Percentiles rank a stretch among this genome's conserved stretches.
phyloP scores from a whole-genome alignment of 2,113 vertebrate genomes.

The Arothron firmamentum region DNA sequence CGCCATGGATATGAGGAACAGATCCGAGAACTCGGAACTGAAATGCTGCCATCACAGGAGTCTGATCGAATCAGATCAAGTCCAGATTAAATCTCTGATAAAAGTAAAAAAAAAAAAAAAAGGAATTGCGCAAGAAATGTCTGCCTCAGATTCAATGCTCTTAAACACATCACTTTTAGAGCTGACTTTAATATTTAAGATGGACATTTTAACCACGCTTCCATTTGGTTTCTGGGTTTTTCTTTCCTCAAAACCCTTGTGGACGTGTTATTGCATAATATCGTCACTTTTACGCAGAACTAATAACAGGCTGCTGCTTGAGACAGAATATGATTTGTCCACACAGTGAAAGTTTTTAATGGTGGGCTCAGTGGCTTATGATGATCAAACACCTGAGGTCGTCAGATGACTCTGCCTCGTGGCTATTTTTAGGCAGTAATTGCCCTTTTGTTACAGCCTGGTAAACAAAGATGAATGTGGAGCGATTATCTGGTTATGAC shows the following conservation, averaged over 20 bases:
- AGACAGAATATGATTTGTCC: conserved; percentile 1
- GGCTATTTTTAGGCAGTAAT: conserved; percentile 70
- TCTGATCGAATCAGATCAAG: no score
- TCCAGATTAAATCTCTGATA: background rate
- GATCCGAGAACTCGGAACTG: no score
- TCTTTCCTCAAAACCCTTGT: conserved; percentile 2
- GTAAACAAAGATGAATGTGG: conserved; percentile 65
- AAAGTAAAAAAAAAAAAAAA: background rate
- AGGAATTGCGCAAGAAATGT: background rate
- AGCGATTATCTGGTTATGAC: conserved; percentile 59
- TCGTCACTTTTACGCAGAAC: background rate
- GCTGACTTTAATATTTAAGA: conserved; percentile 35
- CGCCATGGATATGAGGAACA: no score
- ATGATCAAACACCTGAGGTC: conserved; percentile 60
- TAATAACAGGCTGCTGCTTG: background rate
- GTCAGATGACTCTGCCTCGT: conserved; percentile 53
- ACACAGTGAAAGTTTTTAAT: background rate
- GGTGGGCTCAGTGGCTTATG: conserved; percentile 20
- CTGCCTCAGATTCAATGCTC: no score
- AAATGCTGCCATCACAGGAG: background rate
- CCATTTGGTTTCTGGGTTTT: conserved; percentile 1
- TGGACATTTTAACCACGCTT: conserved; percentile 4
- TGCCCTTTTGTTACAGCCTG: conserved; percentile 63
- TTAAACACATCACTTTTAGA: conserved; percentile 6
- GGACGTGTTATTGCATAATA: background rate